phyloP scores from a whole-genome alignment of 2,113 vertebrate species.

The Barbus barbus region DNA sequence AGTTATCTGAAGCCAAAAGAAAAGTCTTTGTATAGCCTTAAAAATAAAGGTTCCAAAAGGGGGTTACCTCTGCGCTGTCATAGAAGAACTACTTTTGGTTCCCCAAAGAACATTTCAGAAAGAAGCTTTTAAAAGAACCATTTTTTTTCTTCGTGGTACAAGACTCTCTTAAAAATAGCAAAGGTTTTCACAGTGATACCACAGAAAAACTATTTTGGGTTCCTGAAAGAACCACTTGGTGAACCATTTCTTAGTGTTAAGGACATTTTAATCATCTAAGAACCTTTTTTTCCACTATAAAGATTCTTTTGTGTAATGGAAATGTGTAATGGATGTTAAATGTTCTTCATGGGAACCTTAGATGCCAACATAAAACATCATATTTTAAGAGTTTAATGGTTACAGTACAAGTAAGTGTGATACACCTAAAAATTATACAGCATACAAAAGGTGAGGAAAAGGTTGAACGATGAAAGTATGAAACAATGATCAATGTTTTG shows the following conservation, averaged over 20 bases:
- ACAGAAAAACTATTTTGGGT: not conserved
- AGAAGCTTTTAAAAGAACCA: not conserved
- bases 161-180: not conserved
- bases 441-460: not conserved
- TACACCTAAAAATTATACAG: not conserved
- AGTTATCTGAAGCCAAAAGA: no score
- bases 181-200: no score
- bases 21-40: not conserved
- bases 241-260: not conserved
- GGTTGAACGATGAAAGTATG: not conserved
- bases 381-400: not conserved
- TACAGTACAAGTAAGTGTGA: not conserved
- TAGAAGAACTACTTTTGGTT: not conserved
- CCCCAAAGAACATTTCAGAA: not conserved
- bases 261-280: not conserved
- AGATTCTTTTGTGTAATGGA: not conserved
- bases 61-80: not conserved
- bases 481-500: not conserved
- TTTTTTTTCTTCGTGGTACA: not conserved
- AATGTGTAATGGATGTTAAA: not conserved
- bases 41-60: not conserved
- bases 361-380: not conserved
- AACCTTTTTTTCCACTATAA: not conserved
- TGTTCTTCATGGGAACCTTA: not conserved
- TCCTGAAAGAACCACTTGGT: not conserved